Base-by-base conservation (phyloP, 2,797 vertebrate genomes). In the Margarornis squamiger region DNA sequence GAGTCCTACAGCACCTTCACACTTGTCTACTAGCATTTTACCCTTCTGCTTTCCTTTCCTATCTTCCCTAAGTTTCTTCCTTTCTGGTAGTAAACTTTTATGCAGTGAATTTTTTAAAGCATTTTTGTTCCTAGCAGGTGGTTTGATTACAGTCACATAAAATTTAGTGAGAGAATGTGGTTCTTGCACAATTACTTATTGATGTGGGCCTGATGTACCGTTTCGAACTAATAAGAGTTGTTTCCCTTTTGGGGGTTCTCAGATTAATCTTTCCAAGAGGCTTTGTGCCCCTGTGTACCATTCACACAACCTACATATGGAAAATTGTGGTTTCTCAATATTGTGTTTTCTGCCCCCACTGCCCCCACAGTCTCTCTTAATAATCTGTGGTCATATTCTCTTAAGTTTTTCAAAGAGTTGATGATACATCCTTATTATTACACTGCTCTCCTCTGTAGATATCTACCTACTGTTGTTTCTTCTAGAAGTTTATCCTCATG, bases 151-250 rank as follows among this genome's bases (percentile, higher is more conserved):
- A 3, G 36, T 43, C n/a, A 48, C 55, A 66, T 75, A 72, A 86
- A 51, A n/a, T 58, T 36, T 70, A 92, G 61, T 41, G 63, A 48
- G 18, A 76, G 22, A 74, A 71, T 38, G 41, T 76, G 36, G 26
- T 57, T 85, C 63, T 59, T 91, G n/a, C 45, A 71, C 81, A 76
- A 62, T 91, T 91, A 71, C 52, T 96, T 95, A 94, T 77, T 94
- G 84, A 94, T 85, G 78, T 79, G 63, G 63, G 45, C 11, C 52
- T 91, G 63, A 77, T 36, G 58, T 51, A 68, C 49, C 0, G 0
- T n/a, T 88, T 85, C 84, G 87, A 84, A 79, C 59, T 76, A 87
- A 63, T 77, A 91, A 48, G 63, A 81, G 59, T 26, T 74, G 38
- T 83, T 83, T 72, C 70, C 30, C 70, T 90, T 96, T 75, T 51